Conservation (phyloP, 2,888 invertebrate genomes). For the Seira sanloemensis region DNA sequence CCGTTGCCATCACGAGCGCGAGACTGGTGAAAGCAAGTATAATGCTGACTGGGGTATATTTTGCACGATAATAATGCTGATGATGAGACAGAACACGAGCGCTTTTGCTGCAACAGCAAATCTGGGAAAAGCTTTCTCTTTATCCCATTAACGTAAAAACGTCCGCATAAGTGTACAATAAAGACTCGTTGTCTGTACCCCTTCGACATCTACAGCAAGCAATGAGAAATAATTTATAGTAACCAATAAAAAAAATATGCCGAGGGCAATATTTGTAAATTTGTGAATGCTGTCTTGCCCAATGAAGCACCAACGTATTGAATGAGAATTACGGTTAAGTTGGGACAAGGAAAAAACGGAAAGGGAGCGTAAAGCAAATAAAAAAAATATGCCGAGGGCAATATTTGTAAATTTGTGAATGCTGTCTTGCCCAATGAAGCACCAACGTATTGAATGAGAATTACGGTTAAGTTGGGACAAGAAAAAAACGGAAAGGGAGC, state of each 20-base stretch:
- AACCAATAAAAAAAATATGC: neutral
- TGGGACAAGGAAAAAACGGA: neutral
- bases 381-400: neutral
- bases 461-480: neutral
- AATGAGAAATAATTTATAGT: neutral
- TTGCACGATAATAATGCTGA: neutral
- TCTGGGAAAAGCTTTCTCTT: neutral
- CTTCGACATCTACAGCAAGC: neutral
- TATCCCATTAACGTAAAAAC: neutral
- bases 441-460: neutral
- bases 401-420: neutral
- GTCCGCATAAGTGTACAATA: neutral
- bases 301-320: too few relatives aligned
- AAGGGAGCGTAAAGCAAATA: neutral
- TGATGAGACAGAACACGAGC: conserved; percentile 1
- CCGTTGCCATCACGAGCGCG: neutral
- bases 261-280: neutral
- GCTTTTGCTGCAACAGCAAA: neutral
- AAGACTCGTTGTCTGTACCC: too few relatives aligned
- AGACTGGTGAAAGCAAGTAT: conserved; percentile 32
- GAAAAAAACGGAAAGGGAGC: neutral
- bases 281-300: too few relatives aligned
- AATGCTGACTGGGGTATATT: conserved; percentile 40
- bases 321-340: neutral
- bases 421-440: too few relatives aligned